Evolutionary conservation across 2,113 vertebrate species (phyloP), one percentile per base, ranked within the genome.

Genomic region (Microtus oregoni): DNA sequence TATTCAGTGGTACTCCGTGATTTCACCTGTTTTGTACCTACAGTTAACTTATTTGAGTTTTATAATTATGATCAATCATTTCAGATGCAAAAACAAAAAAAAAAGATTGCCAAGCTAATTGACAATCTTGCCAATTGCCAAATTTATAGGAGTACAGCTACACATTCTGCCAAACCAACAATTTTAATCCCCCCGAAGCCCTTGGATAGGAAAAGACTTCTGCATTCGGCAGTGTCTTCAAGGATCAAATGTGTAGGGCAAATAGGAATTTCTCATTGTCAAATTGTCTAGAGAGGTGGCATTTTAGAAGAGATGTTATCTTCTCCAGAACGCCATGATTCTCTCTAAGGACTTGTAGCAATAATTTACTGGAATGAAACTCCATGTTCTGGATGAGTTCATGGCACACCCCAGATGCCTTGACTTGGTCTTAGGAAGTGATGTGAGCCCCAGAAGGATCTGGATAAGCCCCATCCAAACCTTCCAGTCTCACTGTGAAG

Each of bases 291-390:
- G 47, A 93, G 26, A 68, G n/a, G 7, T 94, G 67, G 63, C 87
- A 95, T 95, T 97, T 94, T 95, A 92, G 81, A 95, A 95, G 86
- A 38, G 50, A 94, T 12, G 5, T 94, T 94, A 72, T 93, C 85
- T 96, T 96, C 97, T 96, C 94, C 86, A 96, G 94, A 63, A 94
- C n/a, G 82, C 26, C 63, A 28, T 73, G n/a, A 92, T 86, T 90
- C 86, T 96, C 72, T 87, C 89, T 89, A 85, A 89, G n/a, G 89
- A 93, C 91, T 70, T 92, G 63, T 72, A 97, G 96, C 95, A 97
- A 97, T 97, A 97, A 97, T 89, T 97, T 89, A 89, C 58, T 87
- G 94, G 95, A 96, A 79, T 89, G 91, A 86, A 90, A 73, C 81
- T 89, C 30, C 35, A 81, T 94, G 81, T 79, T 90, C 89, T 95